These are phyloP conservation scores for Embidobia sp. DNA, from an alignment of 2,888 invertebrate genomes.

Conservation along the genomic window DNA sequence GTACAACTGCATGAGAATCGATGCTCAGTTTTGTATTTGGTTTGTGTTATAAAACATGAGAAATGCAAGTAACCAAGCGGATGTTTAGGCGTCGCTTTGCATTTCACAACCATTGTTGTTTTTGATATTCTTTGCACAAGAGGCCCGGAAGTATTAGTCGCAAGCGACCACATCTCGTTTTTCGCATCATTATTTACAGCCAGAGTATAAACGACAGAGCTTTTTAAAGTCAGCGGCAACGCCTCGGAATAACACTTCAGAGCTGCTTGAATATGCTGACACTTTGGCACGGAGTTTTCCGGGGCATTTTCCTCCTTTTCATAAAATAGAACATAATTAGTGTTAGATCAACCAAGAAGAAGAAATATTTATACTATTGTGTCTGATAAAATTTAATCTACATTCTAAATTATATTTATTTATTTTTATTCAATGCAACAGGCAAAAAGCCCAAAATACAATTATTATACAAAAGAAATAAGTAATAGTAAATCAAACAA, in stretches of 20 bases:
- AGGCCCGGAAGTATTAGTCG: constrained; percentile 84
- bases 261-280: constrained; percentile 86
- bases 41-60: constrained; percentile 83
- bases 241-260: constrained; percentile 85
- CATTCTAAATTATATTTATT: neutral
- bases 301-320: constrained; percentile 75
- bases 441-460: too few species aligned
- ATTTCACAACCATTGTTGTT: constrained; percentile 87
- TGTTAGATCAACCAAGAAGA: too few species aligned
- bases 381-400: too few species aligned
- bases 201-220: constrained; percentile 84
- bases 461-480: too few species aligned
- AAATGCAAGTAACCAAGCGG: constrained; percentile 88
- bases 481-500: too few species aligned
- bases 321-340: neutral
- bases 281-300: constrained; percentile 76
- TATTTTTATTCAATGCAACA: neutral
- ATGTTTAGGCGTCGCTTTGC: constrained; percentile 85
- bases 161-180: constrained; percentile 84
- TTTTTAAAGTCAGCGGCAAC: constrained; percentile 84
- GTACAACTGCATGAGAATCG: constrained; percentile 84
- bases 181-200: constrained; percentile 84
- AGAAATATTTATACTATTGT: too few species aligned
- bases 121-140: constrained; percentile 88
- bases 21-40: constrained; percentile 82